A percentile compares a stretch with the other conserved stretches of the same genome.
Conservation (phyloP, 1,140 invertebrate species). For the Anastrepha ludens region DNA sequence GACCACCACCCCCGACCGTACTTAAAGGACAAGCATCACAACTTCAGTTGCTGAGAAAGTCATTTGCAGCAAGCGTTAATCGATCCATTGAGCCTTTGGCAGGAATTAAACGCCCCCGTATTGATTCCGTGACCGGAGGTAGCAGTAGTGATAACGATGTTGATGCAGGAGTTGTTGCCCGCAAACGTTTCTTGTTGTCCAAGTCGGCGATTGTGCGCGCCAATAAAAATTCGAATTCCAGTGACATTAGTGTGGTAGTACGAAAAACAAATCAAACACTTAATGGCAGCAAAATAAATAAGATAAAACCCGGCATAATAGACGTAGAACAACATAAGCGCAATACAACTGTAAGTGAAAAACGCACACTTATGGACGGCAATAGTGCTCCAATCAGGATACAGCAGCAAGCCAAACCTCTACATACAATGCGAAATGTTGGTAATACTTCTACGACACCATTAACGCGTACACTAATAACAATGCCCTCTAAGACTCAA, state of each 20-base stretch:
- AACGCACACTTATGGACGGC: slow-evolving; percentile 23
- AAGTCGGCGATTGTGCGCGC: background rate
- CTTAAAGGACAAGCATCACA: slow-evolving; percentile 32
- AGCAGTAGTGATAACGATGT: slow-evolving; percentile 43
- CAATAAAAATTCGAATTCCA: background rate
- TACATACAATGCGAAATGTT: background rate
- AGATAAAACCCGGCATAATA: background rate
- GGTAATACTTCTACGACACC: background rate
- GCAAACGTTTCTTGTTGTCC: slow-evolving; percentile 28
- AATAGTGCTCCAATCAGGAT: background rate
- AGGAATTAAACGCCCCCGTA: background rate
- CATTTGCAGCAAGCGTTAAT: slow-evolving; percentile 43
- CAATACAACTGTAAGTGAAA: slow-evolving; percentile 17
- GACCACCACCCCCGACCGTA: background rate
- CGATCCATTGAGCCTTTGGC: background rate
- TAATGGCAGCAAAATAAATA: slow-evolving; percentile 7
- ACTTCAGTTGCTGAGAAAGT: slow-evolving; percentile 32
- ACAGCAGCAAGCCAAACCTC: slow-evolving; percentile 23
- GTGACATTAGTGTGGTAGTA: background rate
- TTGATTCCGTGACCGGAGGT: background rate
- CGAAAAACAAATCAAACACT: slow-evolving; percentile 20
- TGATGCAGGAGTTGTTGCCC: background rate
- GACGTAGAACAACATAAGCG: background rate
- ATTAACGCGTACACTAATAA: slow-evolving; percentile 30
- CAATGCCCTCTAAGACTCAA: background rate